Evolutionary conservation across 2,797 vertebrate species (phyloP).

Genomic region (Hydrolagus colliei): DNA sequence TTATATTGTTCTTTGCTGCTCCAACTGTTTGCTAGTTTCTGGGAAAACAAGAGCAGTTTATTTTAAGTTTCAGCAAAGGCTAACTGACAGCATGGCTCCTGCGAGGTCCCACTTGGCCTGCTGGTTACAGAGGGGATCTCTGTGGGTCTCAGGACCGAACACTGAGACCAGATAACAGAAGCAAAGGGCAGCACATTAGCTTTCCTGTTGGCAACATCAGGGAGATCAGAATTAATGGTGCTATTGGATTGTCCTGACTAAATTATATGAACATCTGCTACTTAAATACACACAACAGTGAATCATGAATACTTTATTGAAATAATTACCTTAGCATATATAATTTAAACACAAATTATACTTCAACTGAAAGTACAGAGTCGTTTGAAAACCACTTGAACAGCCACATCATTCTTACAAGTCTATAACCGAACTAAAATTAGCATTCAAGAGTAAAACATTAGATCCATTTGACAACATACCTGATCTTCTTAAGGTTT

Average conservation of each 20-base stretch:
- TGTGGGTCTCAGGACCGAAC: background rate
- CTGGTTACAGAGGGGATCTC: too few relatives aligned
- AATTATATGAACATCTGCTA: slow-evolving; percentile 8
- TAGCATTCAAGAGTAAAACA: background rate
- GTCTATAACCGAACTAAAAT: background rate
- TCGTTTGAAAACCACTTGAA: background rate
- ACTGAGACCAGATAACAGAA: background rate
- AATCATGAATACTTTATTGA: background rate
- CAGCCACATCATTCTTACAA: background rate
- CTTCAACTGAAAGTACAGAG: background rate
- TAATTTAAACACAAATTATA: slow-evolving; percentile 18
- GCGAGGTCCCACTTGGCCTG: background rate
- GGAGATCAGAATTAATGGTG: slow-evolving; percentile 9
- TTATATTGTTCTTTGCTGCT: background rate
- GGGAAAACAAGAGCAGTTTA: background rate
- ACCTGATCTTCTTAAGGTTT: background rate
- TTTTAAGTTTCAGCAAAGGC: background rate
- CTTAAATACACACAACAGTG: background rate
- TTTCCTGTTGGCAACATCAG: background rate
- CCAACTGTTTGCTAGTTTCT: background rate
- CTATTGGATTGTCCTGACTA: background rate
- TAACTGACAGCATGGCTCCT: background rate
- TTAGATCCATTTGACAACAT: background rate
- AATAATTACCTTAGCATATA: slow-evolving; percentile 8
- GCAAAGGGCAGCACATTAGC: background rate